Conservation (phyloP, 2,888 invertebrate genomes). For the Notodonta dromedarius region DNA sequence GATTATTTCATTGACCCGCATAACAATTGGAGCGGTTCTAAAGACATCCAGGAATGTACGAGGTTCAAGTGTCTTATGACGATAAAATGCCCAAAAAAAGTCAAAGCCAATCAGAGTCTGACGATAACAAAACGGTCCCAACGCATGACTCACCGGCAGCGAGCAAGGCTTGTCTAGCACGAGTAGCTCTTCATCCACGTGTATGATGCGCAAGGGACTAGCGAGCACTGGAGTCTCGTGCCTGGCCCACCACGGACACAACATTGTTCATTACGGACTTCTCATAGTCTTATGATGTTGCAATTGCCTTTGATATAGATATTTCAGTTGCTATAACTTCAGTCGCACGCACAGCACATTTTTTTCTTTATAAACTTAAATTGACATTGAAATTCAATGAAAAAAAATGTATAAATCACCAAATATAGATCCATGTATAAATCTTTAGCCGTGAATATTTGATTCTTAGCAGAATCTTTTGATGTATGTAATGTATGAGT, state of each 20-base stretch:
- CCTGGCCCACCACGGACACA: constrained; percentile 84
- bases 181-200: constrained; percentile 92
- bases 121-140: constrained; percentile 56
- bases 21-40: not conserved
- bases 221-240: constrained; percentile 95
- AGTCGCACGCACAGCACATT: no score
- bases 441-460: no score
- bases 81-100: not conserved
- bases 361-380: no score
- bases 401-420: no score
- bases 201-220: constrained; percentile 91
- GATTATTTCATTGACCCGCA: no score
- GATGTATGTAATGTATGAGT: no score
- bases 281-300: constrained; percentile 46
- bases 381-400: no score
- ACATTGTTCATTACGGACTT: constrained; percentile 50
- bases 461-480: no score
- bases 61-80: no score
- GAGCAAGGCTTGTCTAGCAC: constrained; percentile 96
- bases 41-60: no score
- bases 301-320: constrained; percentile 43
- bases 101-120: constrained; percentile 53
- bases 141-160: constrained; percentile 89
- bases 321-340: no score
- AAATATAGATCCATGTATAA: no score